Percentiles rank a stretch among this genome's conserved stretches.
phyloP scores from a whole-genome alignment of 37 sponge, comb jelly and placozoan species.

The Amphimedon queenslandica region DNA sequence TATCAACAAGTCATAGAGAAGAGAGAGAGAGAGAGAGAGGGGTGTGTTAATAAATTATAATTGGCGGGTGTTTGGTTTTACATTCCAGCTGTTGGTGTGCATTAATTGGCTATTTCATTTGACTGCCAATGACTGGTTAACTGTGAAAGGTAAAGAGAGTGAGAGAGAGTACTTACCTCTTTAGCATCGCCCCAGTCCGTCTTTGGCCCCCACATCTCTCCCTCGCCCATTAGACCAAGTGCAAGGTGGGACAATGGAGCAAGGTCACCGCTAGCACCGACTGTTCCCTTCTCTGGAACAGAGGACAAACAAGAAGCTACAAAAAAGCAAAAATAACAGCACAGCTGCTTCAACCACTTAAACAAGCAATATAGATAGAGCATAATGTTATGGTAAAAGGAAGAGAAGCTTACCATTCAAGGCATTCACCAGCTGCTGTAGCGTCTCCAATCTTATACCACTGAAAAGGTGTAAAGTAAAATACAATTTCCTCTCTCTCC shows the following conservation, averaged over 20 bases:
- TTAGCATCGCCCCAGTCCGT: conserved; percentile 87
- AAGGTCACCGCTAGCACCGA: conserved; percentile 97
- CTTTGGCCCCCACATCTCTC: conserved; percentile 92
- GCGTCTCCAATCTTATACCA: conserved; percentile 69
- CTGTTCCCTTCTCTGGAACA: conserved; percentile 91
- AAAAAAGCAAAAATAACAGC: background rate
- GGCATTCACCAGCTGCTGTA: conserved; percentile 48
- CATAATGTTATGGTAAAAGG: background rate
- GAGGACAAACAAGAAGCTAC: conserved; percentile 75
- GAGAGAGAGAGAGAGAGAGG: too few relatives aligned
- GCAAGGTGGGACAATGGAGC: conserved; percentile 95
- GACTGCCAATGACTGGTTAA: background rate
- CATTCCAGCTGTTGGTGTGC: background rate
- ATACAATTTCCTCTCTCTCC: too few relatives aligned
- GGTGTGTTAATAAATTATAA: too few relatives aligned
- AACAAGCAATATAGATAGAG: background rate
- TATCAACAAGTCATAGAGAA: too few relatives aligned
- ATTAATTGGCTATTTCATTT: background rate
- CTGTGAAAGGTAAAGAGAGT: background rate
- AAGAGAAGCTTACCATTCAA: conserved; percentile 66
- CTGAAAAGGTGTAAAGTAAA: conserved; percentile 2
- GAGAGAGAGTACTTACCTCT: conserved; percentile 37
- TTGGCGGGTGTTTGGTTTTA: too few relatives aligned
- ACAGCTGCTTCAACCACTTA: too few relatives aligned
- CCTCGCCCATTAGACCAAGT: conserved; percentile 93